Evolutionary conservation across 2,888 invertebrate species (phyloP).

Genomic region (Serrognathus titanus): DNA sequence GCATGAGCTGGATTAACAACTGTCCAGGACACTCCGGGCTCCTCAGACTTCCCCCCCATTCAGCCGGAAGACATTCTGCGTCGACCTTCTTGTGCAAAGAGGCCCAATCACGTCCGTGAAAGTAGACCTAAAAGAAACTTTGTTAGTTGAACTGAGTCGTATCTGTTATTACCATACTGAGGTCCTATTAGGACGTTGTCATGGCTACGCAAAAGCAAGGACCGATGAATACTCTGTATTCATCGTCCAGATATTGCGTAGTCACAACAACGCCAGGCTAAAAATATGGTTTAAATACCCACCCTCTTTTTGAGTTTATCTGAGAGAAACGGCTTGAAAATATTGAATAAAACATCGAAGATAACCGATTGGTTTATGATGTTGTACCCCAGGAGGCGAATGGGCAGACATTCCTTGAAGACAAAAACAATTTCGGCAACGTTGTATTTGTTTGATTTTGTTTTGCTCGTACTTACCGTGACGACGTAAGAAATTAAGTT

Average conservation of each 20-base stretch:
- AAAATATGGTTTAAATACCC: constrained; percentile 33
- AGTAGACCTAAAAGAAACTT: constrained; percentile 55
- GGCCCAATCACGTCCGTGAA: constrained; percentile 68
- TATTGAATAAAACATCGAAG: constrained; percentile 80
- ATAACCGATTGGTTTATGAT: constrained; percentile 83
- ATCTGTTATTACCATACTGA: too few relatives aligned
- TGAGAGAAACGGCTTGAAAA: constrained; percentile 84
- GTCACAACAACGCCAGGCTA: too few relatives aligned
- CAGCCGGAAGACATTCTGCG: constrained; percentile 56
- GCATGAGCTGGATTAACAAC: constrained; percentile 31
- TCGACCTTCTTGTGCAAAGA: constrained; percentile 60
- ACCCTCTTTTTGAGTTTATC: constrained; percentile 78
- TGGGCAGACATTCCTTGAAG: constrained; percentile 75
- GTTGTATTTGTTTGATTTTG: background rate
- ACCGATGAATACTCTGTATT: too few relatives aligned
- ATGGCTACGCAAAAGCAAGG: too few relatives aligned
- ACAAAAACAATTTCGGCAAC: constrained; percentile 13
- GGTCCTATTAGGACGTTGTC: too few relatives aligned
- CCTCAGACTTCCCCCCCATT: constrained; percentile 66
- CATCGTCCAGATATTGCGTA: too few relatives aligned
- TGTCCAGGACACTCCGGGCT: constrained; percentile 62
- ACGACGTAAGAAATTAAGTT: constrained; percentile 67
- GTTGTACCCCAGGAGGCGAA: constrained; percentile 81
- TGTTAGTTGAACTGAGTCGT: too few relatives aligned
- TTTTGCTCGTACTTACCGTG: constrained; percentile 49